Base-by-base conservation (phyloP, 2,113 vertebrate genomes). In the Heterotilapia buettikoferi region DNA sequence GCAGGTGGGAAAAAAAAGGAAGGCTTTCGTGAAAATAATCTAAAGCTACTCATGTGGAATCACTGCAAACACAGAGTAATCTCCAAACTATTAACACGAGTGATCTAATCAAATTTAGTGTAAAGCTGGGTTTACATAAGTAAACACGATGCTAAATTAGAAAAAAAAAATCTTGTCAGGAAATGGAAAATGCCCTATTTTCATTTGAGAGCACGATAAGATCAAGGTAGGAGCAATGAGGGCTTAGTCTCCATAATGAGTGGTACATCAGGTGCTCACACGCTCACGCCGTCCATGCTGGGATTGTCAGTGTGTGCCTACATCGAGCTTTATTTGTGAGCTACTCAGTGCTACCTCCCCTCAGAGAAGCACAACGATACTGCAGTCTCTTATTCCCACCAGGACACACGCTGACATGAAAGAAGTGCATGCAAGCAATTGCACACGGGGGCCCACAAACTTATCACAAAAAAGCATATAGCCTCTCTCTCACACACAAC, bases 401-500 rank as follows among this genome's bases (percentile, higher is more conserved):
- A 53, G 40, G 29, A 83, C 31, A 83, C 83, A 85, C 50, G 40
- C 57, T 80, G 80, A 84, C 85, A 85, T 12, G 16, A 84, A 84
- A 66, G 76, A 78, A 50, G 78, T 31, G 71, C 79, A 90, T 80
- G 43, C 53, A 87, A 21, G 57, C 29, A 87, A 81, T 80, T 82
- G 56, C 84, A 86, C 89, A 82, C 38, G 40, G 31, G 84, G 29
- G 43, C 66, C 85, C 47, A 54, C 84, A 86, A 91, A 90, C 88
- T 81, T 87, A 91, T 89, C 87, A 83, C 85, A 87, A 47, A 76
- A 82, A n/a, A 63, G 59, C 84, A 86, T 83, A 92, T 89, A 89
- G 45, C 53, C 85, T 86, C 63, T 80, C 83, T 82, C 83, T 50
- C 81, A 59, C 82, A 90, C 80, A 88, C 80, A 80, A 88, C 80